phyloP scores from a whole-genome alignment of 2,797 vertebrate genomes.

The Diplodus puntazzo region DNA sequence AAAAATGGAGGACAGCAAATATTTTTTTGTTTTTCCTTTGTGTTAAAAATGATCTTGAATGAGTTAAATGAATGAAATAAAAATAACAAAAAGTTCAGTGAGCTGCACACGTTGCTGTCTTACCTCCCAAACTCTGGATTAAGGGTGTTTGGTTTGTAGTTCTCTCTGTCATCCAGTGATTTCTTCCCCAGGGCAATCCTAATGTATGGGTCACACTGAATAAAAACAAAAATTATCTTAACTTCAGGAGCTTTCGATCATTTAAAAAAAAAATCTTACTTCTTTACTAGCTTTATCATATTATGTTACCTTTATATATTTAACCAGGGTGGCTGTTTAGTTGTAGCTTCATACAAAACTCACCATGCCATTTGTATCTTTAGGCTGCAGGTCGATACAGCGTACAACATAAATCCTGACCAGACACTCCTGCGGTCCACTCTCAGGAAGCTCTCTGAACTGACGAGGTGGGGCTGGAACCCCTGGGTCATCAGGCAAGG shows the following conservation, averaged over 20 bases:
- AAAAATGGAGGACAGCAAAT: constrained; percentile 31
- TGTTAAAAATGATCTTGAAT: background rate
- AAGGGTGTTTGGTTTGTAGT: constrained; percentile 94
- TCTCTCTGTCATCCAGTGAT: constrained; percentile 93
- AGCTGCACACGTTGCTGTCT: constrained; percentile 40
- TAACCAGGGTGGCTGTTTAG: background rate
- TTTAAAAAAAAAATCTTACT: no score
- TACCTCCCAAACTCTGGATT: constrained; percentile 97
- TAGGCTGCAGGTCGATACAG: constrained; percentile 93
- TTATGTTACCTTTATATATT: background rate
- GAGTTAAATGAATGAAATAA: background rate
- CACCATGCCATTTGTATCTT: constrained; percentile 97
- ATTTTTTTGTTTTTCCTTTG: background rate
- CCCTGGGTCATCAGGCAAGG: constrained; percentile 90
- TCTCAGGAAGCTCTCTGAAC: constrained; percentile 95
- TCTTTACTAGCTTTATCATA: no score
- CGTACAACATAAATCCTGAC: constrained; percentile 94
- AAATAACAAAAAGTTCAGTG: background rate
- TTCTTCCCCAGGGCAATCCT: constrained; percentile 94
- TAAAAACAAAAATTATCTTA: background rate
- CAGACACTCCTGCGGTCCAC: constrained; percentile 93
- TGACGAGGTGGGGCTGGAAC: constrained; percentile 90
- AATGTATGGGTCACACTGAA: constrained; percentile 97
- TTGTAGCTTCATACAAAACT: constrained; percentile 25
- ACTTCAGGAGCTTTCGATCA: background rate